These are phyloP conservation scores for Orthosia cruda DNA, from an alignment of 2,888 invertebrate genomes.

Conservation along the genomic window DNA sequence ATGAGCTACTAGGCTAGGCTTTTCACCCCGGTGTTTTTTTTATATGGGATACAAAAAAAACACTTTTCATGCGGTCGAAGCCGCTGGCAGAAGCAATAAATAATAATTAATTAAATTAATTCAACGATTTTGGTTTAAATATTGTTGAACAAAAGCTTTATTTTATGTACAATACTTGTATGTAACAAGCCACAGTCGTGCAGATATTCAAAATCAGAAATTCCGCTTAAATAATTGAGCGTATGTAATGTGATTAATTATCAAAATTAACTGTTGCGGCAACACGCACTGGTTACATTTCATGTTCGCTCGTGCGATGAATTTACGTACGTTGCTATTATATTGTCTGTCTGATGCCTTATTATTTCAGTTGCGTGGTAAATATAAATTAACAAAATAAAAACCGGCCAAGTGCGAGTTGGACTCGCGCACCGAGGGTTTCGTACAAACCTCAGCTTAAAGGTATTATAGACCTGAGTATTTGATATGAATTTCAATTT, in stretches of 20 bases:
- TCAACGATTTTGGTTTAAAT: neutral
- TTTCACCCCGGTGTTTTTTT: too few species aligned
- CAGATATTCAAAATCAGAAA: conserved; percentile 47
- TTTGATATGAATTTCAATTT: too few species aligned
- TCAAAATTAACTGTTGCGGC: conserved; percentile 51
- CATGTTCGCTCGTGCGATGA: conserved; percentile 48
- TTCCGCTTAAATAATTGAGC: conserved; percentile 39
- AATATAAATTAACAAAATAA: neutral
- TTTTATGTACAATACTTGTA: neutral
- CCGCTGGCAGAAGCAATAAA: neutral
- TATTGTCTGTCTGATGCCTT: conserved; percentile 38
- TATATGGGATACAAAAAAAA: too few species aligned
- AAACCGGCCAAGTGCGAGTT: too few species aligned
- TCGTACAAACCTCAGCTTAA: too few species aligned
- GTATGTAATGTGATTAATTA: conserved; percentile 59
- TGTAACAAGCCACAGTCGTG: conserved; percentile 21
- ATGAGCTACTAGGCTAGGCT: too few species aligned
- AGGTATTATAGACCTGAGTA: too few species aligned
- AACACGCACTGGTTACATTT: conserved; percentile 53
- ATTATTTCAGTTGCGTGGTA: conserved; percentile 31
- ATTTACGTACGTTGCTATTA: conserved; percentile 23
- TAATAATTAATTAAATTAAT: conserved; percentile 24
- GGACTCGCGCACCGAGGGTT: too few species aligned
- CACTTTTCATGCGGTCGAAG: too few species aligned
- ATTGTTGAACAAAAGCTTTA: conserved; percentile 18